Base-by-base conservation (phyloP, 2,888 invertebrate genomes). In the Azorinus chamasolen region DNA sequence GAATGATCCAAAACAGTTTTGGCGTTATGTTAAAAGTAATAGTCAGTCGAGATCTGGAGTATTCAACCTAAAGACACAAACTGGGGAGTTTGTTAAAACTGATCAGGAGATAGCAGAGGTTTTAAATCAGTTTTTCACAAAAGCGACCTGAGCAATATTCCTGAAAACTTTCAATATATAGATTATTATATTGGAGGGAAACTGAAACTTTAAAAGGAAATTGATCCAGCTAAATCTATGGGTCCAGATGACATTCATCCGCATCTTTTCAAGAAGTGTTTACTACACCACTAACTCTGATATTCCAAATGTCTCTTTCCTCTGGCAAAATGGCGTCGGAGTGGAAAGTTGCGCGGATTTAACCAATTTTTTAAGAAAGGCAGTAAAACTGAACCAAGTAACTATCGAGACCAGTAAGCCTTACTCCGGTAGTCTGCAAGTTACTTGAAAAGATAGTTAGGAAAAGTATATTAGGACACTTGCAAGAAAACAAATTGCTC, bases 101-200 rank as follows among this genome's bases (percentile, higher is more conserved):
- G 46, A 64, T 55, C 37, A 64, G 32, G 64, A 64, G 18, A 64
- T 54, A 27, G 64, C 46, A 5, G 64, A 63, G 6, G 51, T 63
- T 16, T 54, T 63, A 24, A 63, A 63, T 43, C 18, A 54, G 10
- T 53, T 41, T n/a, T 63, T 63, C 37, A 16, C 51, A 24, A 63
- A 32, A 10, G 10, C 5, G 10, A 32, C 32, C 4, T 32, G 10
- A 32, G 10, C 10, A 32, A 32, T 10, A 32, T 32, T 32, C 32
- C 32, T 32, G 32, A 32, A 32, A 32, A 10, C 10, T 32, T 32
- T 6, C 32, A 32, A 32, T 6, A 32, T 10, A 32, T 32, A 32
- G 32, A 32, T 6, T 32, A n/a, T n/a, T n/a, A n/a, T 32, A 32
- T 6, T 14, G 1, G 55, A 55, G 37, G 37, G 41, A n/a, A 32